Evolutionary conservation across 2,113 vertebrate species (phyloP).

Genomic region (Chaenogobius annularis): DNA sequence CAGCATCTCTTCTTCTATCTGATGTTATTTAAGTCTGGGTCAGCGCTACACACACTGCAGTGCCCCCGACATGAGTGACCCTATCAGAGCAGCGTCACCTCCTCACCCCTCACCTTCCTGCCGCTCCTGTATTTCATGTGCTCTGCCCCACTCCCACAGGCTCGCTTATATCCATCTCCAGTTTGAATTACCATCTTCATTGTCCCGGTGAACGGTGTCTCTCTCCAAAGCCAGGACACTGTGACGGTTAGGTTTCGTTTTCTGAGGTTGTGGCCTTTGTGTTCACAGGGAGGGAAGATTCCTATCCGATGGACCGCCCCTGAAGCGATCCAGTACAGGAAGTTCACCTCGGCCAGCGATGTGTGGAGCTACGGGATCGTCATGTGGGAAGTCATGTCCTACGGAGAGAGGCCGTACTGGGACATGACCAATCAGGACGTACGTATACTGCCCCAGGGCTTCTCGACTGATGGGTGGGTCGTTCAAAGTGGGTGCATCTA

Average conservation of each 20-base stretch:
- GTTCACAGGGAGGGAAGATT: conserved; percentile 81
- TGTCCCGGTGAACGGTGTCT: conserved; percentile 47
- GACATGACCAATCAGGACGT: conserved; percentile 86
- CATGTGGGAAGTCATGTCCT: conserved; percentile 86
- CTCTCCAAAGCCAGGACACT: conserved; percentile 54
- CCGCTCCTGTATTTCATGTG: conserved; percentile 33
- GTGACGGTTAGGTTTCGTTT: conserved; percentile 54
- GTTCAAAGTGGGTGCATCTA: background rate
- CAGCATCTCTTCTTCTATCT: conserved; percentile 1
- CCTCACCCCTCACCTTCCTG: conserved; percentile 40
- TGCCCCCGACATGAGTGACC: conserved; percentile 14
- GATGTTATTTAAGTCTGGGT: conserved; percentile 10
- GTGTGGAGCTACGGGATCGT: conserved; percentile 85
- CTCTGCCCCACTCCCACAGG: conserved; percentile 38
- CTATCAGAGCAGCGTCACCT: conserved; percentile 25
- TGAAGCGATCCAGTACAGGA: conserved; percentile 84
- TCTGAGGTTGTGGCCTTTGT: conserved; percentile 48
- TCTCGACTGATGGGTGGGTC: background rate
- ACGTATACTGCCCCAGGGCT: conserved; percentile 44
- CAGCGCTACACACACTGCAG: conserved; percentile 3
- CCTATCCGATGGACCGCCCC: conserved; percentile 85
- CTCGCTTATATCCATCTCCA: conserved; percentile 47
- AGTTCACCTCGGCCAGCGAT: conserved; percentile 83
- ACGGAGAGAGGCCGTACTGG: conserved; percentile 83
- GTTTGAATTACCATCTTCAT: conserved; percentile 54